Evolutionary conservation across 2,888 invertebrate genomes (phyloP), one percentile per base, ranked within the genome.

Genomic region (Drosophila longiperda): DNA sequence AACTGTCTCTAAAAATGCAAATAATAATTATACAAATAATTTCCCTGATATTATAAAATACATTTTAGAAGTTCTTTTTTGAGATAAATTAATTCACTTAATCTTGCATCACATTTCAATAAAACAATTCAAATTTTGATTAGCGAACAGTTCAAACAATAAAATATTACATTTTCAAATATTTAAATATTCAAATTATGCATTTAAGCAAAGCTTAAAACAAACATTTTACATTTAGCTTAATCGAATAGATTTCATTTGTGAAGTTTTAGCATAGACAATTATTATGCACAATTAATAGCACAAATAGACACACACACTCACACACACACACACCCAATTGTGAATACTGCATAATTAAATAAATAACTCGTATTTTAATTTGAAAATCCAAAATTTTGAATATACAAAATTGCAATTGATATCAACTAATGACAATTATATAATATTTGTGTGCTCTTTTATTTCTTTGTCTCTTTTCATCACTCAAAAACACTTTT

Each of bases 401-500:
- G 17, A 26, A 52, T 23, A 34, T 34, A 11, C 38, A 45, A 55
- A 29, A 60, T 64, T 65, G 58, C 63, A 66, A 77, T 65, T 78
- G 45, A 71, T 65, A 75, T 75, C 55, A 63, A 88, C 86, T 87
- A 87, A 85, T 86, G 58, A 79, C 58, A 85, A 85, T 7, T 36
- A 52, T 33, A 52, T 38, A 42, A 59, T 75, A 73, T 83, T 82
- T 88, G 82, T 86, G 74, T 82, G 78, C 66, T 88, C 83, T 82
- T 83, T 77, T 87, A 55, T 83, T 83, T 90, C 85, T 89, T 89
- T 87, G 85, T 90, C 88, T 89, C 90, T 90, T 89, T 89, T 74
- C 85, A 89, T 90, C 82, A 73, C 54, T 11, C 82, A 71, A 86
- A 86, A 78, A 75, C 79, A 79, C 71, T 67, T 74, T 76, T 80